Conservation (phyloP, 2,797 vertebrate species). For the Helostoma temminkii region DNA sequence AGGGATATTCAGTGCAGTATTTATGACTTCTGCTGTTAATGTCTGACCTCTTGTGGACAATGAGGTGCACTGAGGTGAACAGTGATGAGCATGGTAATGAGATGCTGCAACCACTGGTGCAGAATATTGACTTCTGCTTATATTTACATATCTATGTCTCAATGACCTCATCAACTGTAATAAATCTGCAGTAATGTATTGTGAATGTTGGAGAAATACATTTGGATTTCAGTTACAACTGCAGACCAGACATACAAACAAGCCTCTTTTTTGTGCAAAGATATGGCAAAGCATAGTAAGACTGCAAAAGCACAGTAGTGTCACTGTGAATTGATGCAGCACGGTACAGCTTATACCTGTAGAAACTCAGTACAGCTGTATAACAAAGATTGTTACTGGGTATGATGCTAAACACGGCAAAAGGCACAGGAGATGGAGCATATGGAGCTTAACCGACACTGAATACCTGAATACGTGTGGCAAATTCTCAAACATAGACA, state of each 20-base stretch:
- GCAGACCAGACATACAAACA: too few relatives aligned
- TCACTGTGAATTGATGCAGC: neutral
- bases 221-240: neutral
- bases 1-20: constrained; percentile 32
- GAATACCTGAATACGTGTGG: too few relatives aligned
- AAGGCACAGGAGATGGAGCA: neutral
- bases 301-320: neutral
- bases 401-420: neutral
- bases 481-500: too few relatives aligned
- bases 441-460: neutral
- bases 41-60: constrained; percentile 85
- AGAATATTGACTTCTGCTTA: constrained; percentile 6
- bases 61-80: constrained; percentile 75
- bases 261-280: neutral
- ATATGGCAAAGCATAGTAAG: neutral
- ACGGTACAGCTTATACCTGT: neutral
- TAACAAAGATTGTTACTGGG: neutral
- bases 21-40: constrained; percentile 77
- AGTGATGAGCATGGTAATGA: constrained; percentile 58
- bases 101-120: constrained; percentile 12
- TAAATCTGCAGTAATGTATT: neutral
- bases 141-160: constrained; percentile 7
- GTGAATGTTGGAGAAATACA: neutral
- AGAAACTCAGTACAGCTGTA: neutral
- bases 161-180: neutral